These are phyloP conservation scores for Naja naja DNA, from an alignment of 2,113 vertebrate genomes.

Conservation along the genomic window DNA sequence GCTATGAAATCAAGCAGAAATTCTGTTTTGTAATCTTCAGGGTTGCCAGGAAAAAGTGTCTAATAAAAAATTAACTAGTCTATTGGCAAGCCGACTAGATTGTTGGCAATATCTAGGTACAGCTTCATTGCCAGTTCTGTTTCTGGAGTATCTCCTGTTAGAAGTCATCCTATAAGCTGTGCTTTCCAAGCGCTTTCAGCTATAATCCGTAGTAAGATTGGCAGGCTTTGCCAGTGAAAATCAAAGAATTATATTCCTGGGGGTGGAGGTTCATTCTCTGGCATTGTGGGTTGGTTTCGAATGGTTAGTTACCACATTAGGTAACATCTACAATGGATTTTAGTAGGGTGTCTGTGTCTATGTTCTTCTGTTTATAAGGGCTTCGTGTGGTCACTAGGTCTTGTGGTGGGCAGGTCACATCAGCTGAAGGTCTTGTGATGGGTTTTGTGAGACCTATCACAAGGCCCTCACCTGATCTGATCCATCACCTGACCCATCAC, in stretches of 20 bases:
- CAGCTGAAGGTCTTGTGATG: too few species aligned
- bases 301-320: background rate
- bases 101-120: background rate
- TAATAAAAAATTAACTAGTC: constrained; percentile 19
- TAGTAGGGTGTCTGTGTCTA: background rate
- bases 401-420: background rate
- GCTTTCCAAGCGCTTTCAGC: background rate
- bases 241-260: background rate
- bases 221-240: background rate
- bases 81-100: background rate
- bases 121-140: background rate
- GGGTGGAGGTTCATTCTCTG: rapidly evolving
- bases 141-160: background rate
- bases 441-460: too few species aligned
- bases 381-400: background rate
- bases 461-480: too few species aligned
- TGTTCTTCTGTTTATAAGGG: background rate
- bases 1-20: background rate
- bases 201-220: background rate
- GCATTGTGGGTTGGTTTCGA: background rate
- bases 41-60: background rate
- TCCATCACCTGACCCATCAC: too few species aligned
- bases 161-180: background rate
- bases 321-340: background rate
- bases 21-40: background rate